Percentiles rank a stretch among this genome's conserved stretches.
These are phyloP conservation scores for Moxostoma hubbsi DNA, from an alignment of 2,797 vertebrate species.

Conservation along the genomic window DNA sequence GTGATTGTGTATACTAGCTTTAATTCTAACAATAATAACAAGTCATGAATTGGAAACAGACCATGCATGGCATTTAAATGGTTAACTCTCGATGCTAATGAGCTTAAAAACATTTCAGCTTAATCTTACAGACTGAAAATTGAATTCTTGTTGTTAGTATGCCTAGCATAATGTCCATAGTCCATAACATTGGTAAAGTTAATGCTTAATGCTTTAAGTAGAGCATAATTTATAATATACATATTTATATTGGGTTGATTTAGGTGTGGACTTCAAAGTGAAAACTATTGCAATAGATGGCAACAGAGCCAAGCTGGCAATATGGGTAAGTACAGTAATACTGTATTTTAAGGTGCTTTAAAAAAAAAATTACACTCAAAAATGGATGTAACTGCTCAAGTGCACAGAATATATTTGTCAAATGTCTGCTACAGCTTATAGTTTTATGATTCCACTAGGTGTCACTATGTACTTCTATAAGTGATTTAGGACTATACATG, in stretches of 20 bases:
- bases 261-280: conserved; percentile 99
- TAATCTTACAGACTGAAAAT: background rate
- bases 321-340: conserved; percentile 87
- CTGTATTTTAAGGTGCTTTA: no score
- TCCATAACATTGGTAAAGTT: background rate
- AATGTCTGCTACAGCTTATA: background rate
- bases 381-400: background rate
- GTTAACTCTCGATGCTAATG: conserved; percentile 8
- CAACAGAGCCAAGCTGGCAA: conserved; percentile 96
- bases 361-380: background rate
- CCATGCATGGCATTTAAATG: background rate
- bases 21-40: background rate
- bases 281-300: conserved; percentile 97
- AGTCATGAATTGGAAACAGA: conserved; percentile 1
- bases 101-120: background rate
- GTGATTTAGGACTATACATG: no score
- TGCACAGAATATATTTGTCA: background rate
- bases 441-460: conserved; percentile 48
- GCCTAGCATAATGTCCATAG: background rate
- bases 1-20: background rate
- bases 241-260: background rate
- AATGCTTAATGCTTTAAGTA: background rate
- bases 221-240: background rate
- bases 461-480: conserved; percentile 27
- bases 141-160: background rate